phyloP scores from a whole-genome alignment of 2,888 invertebrate species.

The Drosophila barbarae region DNA sequence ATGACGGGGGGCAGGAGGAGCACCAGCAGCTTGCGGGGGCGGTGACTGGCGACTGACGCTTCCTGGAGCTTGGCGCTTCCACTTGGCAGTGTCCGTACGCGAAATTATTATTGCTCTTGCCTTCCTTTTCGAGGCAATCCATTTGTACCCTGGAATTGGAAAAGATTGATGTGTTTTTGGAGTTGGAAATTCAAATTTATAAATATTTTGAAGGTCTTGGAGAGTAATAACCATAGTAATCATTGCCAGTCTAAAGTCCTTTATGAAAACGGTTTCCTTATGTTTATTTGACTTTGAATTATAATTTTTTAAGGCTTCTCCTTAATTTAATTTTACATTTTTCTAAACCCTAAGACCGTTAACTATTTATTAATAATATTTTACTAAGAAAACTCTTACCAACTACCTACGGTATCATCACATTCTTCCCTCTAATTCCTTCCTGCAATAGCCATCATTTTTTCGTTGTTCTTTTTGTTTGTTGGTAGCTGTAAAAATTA shows the following conservation, averaged over 20 bases:
- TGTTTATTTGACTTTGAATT: neutral
- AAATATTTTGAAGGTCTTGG: too few relatives aligned
- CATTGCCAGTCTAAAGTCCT: neutral
- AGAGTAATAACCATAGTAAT: neutral
- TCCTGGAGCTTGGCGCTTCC: slow-evolving; percentile 60
- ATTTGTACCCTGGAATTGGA: slow-evolving; percentile 16
- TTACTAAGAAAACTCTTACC: too few relatives aligned
- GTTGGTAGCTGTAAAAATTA: slow-evolving; percentile 59
- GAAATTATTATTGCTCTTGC: slow-evolving; percentile 69
- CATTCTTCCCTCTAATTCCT: neutral
- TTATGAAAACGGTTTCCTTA: neutral
- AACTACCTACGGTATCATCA: slow-evolving; percentile 6
- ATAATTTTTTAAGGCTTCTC: neutral
- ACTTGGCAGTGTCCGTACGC: slow-evolving; percentile 55
- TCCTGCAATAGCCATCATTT: slow-evolving; percentile 15
- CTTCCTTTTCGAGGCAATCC: slow-evolving; percentile 41
- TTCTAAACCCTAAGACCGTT: too few relatives aligned
- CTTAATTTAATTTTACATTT: too few relatives aligned
- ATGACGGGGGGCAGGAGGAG: neutral
- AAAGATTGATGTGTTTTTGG: too few relatives aligned
- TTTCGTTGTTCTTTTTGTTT: slow-evolving; percentile 48
- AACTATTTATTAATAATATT: too few relatives aligned
- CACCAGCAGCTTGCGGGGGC: slow-evolving; percentile 8
- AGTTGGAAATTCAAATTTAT: neutral
- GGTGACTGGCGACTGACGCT: slow-evolving; percentile 55